phyloP scores from a whole-genome alignment of 2,113 vertebrate species.

The Donacobius atricapilla region DNA sequence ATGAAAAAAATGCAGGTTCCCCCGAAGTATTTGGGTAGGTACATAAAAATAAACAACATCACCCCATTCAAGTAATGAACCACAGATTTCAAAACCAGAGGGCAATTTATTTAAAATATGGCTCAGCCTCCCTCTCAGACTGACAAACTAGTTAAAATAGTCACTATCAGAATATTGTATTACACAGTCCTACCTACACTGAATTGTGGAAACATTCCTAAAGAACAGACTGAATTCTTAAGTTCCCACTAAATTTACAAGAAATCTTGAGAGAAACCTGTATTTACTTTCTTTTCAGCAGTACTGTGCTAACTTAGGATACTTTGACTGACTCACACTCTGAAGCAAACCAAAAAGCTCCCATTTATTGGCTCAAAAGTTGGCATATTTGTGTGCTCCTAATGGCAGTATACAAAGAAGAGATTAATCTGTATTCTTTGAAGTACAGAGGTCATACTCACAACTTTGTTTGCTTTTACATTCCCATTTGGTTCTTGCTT shows the following conservation, averaged over 20 bases:
- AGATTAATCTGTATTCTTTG: neutral
- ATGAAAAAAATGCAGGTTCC: neutral
- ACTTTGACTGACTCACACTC: neutral
- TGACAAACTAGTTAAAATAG: neutral
- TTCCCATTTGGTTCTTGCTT: slow-evolving; percentile 90
- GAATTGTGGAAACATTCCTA: neutral
- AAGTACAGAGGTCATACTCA: slow-evolving; percentile 57
- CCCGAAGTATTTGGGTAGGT: neutral
- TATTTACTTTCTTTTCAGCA: neutral
- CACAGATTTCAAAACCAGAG: neutral
- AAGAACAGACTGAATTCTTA: neutral
- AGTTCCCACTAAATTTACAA: neutral
- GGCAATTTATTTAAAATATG: neutral
- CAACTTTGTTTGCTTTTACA: slow-evolving; percentile 86
- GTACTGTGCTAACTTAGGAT: neutral
- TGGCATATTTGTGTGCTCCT: neutral
- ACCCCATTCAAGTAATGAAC: neutral
- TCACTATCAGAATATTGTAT: neutral
- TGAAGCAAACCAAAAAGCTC: neutral
- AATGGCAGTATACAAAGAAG: neutral
- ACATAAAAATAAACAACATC: neutral
- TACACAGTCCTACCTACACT: neutral
- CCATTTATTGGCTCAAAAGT: neutral
- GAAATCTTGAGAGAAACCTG: neutral
- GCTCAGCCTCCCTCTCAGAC: neutral